phyloP scores from a whole-genome alignment of 2,888 invertebrate genomes.

The Amphipyra tragopoginis region DNA sequence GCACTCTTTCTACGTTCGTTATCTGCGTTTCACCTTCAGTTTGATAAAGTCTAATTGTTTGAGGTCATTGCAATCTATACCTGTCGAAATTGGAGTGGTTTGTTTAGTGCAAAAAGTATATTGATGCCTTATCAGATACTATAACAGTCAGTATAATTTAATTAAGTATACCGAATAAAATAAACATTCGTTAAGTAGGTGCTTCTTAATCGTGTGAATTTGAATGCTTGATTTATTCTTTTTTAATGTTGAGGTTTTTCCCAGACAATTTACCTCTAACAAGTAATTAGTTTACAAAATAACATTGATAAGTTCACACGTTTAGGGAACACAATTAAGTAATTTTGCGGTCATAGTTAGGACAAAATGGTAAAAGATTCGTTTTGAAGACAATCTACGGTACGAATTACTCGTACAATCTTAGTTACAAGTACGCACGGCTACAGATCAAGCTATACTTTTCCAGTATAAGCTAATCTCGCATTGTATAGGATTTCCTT shows the following conservation, averaged over 20 bases:
- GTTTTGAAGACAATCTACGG: conserved; percentile 17
- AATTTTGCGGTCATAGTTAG: conserved; percentile 46
- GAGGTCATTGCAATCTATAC: neutral
- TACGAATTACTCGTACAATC: no score
- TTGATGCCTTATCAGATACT: neutral
- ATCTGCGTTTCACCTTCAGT: neutral
- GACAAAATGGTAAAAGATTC: conserved; percentile 31
- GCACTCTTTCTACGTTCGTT: neutral
- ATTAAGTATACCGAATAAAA: neutral
- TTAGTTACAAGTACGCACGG: conserved; percentile 24
- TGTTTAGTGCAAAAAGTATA: neutral
- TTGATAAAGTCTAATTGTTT: neutral
- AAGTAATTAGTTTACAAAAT: conserved; percentile 51
- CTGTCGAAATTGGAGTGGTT: neutral
- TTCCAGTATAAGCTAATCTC: no score
- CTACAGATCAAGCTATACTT: no score
- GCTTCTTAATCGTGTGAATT: conserved; percentile 29
- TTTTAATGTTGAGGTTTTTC: conserved; percentile 41
- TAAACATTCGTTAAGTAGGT: conserved; percentile 8
- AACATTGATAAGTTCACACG: conserved; percentile 41
- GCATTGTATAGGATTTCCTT: no score
- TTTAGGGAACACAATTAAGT: conserved; percentile 51
- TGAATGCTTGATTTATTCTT: conserved; percentile 17
- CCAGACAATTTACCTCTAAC: conserved; percentile 30
- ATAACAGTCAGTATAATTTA: neutral